Base-by-base conservation (phyloP, 2,113 vertebrate species). In the Gallinago jamesoni region DNA sequence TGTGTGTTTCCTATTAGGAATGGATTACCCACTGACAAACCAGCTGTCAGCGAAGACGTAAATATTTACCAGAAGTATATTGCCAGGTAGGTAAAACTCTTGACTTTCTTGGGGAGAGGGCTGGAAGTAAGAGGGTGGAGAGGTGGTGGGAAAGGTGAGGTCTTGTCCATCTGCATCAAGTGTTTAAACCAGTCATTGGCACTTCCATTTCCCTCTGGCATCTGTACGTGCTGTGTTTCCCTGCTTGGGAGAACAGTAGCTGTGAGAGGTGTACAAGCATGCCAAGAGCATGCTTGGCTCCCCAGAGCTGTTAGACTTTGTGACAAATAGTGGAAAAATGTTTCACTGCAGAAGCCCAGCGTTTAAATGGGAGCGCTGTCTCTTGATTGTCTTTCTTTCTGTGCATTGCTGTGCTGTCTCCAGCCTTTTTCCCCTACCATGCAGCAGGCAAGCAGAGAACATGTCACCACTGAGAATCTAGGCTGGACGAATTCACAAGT, bases 41-140 rank as follows among this genome's bases (percentile, higher is more conserved):
- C 99, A 94, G 98, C 98, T 88, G 98, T 98, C 97, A 98, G 98
- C 68, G 99, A 99, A 96, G 99, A 99, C 78, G 98, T 99, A 98
- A 99, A 99, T 98, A 99, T 99, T 98, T 99, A 99, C 98, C 99
- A 99, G 99, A 99, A 99, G 98, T 99, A 99, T 97, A 99, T 99
- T 97, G 99, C 99, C 98, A 99, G 99, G 99, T 99, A 99, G 98
- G 99, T 98, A 98, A 98, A 98, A 97, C 96, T 92, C 96, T 95
- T 48, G 21, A 53, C 74, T 96, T 91, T 60, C 84, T 43, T 59
- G 94, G 96, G 96, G 94, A 93, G 59, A 87, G 93, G 90, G 45
- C 77, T 87, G 77, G 69, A 84, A 78, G 80, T 75, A 35, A 60
- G 82, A 84, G 45, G 47, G 52, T 23, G 45, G 39, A 88, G 70